Percentiles rank a stretch among this genome's conserved stretches.
These are phyloP conservation scores for Tachysurus vachellii DNA, from an alignment of 2,113 vertebrate genomes.

Conservation along the genomic window DNA sequence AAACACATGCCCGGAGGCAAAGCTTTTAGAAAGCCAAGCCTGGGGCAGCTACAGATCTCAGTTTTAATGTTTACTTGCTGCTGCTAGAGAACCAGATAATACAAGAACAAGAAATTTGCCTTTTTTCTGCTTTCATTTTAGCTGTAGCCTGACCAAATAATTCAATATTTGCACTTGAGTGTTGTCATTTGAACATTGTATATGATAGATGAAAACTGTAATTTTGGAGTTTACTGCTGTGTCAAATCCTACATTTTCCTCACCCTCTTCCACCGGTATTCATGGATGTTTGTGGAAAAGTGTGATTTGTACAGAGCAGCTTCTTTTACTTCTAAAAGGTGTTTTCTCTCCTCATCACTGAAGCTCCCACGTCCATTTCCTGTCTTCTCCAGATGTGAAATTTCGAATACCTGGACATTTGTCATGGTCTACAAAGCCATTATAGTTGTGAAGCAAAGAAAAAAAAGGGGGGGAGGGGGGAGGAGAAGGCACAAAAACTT, in stretches of 20 bases:
- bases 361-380: conserved; percentile 75
- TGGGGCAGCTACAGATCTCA: neutral
- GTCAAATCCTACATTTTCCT: neutral
- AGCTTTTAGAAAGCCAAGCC: neutral
- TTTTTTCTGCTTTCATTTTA: neutral
- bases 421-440: conserved; percentile 75
- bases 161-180: neutral
- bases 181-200: neutral
- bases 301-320: conserved; percentile 50
- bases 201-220: neutral
- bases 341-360: conserved; percentile 71
- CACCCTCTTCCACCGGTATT: neutral
- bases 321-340: conserved; percentile 66
- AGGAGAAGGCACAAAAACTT: conserved; percentile 48
- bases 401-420: conserved; percentile 78
- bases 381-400: conserved; percentile 77
- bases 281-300: conserved; percentile 46
- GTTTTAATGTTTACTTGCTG: neutral
- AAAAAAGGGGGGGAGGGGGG: neutral
- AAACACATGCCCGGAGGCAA: neutral
- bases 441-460: conserved; percentile 63
- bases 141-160: neutral
- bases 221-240: neutral
- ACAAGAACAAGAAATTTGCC: neutral
- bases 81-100: neutral